phyloP scores from a whole-genome alignment of 2,113 vertebrate species.

The Peucedramus taeniatus region DNA sequence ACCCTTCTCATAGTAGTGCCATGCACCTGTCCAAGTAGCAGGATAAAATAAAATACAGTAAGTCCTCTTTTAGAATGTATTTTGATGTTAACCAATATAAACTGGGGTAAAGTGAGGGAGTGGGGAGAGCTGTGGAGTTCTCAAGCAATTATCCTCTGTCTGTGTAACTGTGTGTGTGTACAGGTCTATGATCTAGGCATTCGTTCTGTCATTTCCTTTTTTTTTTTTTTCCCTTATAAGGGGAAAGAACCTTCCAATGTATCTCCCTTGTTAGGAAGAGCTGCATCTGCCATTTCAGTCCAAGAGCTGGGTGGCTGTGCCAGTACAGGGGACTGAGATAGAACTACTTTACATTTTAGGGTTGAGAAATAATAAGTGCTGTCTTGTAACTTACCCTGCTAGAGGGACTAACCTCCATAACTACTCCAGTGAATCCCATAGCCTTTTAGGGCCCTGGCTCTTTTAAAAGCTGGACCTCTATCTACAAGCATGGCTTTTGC shows the following conservation, averaged over 20 bases:
- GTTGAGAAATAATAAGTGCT: not conserved
- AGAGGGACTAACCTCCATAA: not conserved
- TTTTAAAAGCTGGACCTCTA: not conserved
- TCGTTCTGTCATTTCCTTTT: not conserved
- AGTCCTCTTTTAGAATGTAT: not conserved
- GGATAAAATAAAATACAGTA: not conserved
- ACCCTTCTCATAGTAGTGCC: not conserved
- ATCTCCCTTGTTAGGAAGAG: not conserved
- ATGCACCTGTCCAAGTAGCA: not conserved
- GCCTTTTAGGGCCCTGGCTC: not conserved
- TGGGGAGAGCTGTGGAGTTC: not conserved
- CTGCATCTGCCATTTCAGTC: not conserved
- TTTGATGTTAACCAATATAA: not conserved
- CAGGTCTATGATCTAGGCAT: accelerated
- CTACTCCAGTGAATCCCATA: not conserved
- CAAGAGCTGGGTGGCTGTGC: not conserved
- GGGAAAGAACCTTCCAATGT: not conserved
- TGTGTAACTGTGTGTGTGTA: not conserved
- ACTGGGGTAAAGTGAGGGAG: accelerated
- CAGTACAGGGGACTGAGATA: not conserved
- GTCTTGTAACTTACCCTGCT: not conserved
- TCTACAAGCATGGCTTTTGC: not conserved
- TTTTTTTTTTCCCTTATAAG: not conserved
- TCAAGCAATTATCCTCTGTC: not conserved
- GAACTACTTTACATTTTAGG: not conserved